Percentiles rank a stretch among this genome's conserved stretches.
phyloP scores from a whole-genome alignment of 2,888 invertebrate species.

The Beris chalybata region DNA sequence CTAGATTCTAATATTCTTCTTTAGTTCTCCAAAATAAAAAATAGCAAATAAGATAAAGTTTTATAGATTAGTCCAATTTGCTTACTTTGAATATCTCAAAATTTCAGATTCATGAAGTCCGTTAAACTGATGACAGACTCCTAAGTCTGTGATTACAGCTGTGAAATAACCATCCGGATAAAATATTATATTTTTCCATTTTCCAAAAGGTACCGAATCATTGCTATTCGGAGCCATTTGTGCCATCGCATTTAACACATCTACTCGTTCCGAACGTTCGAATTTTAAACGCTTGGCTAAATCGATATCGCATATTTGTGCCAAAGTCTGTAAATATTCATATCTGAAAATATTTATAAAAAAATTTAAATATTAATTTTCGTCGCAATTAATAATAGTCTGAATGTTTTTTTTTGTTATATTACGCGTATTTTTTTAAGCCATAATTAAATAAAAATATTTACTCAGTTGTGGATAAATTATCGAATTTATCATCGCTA shows the following conservation, averaged over 20 bases:
- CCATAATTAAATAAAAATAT: not conserved
- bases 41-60: no score
- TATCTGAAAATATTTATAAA: constrained; percentile 12
- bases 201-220: constrained; percentile 12
- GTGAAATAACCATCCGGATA: constrained; percentile 27
- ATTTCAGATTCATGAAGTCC: constrained; percentile 23
- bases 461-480: constrained; percentile 27
- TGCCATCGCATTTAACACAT: constrained; percentile 16
- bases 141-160: constrained; percentile 24
- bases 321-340: constrained; percentile 21
- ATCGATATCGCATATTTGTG: constrained; percentile 26
- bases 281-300: constrained; percentile 25
- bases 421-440: no score
- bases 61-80: no score
- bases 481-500: constrained; percentile 19
- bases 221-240: constrained; percentile 15
- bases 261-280: constrained; percentile 6
- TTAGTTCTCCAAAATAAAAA: no score
- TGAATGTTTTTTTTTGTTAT: no score
- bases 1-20: no score
- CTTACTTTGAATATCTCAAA: constrained; percentile 14
- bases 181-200: constrained; percentile 12
- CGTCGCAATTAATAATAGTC: no score
- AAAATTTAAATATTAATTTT: no score
- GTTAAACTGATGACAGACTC: constrained; percentile 29